Evolutionary conservation across 2,888 invertebrate species (phyloP).

Genomic region (Pseudeuparius sepicola): DNA sequence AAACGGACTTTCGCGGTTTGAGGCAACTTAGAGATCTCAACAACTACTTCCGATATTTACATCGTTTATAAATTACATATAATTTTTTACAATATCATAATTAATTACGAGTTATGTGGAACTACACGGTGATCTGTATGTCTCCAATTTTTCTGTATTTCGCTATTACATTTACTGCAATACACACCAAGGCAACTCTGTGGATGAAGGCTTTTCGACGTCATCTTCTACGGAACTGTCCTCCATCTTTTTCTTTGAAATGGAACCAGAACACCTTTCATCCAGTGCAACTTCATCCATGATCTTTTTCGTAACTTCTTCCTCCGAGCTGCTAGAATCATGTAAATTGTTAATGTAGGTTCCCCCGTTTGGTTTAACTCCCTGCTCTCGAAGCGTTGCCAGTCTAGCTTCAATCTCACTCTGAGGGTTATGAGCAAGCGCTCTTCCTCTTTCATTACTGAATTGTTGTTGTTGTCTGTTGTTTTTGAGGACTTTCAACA

Average conservation of each 20-base stretch:
- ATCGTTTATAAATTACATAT: too few species aligned
- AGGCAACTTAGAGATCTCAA: too few species aligned
- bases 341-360: conserved; percentile 34
- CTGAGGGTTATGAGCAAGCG: conserved; percentile 40
- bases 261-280: conserved; percentile 31
- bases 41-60: too few species aligned
- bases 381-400: conserved; percentile 42
- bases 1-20: too few species aligned
- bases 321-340: conserved; percentile 34
- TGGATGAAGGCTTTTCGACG: conserved; percentile 23
- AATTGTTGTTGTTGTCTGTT: too few species aligned
- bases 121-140: conserved; percentile 36
- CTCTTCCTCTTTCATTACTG: conserved; percentile 40
- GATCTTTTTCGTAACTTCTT: conserved; percentile 39
- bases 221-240: conserved; percentile 20
- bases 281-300: conserved; percentile 44
- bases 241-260: conserved; percentile 17
- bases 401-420: conserved; percentile 46
- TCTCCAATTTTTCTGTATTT: conserved; percentile 47
- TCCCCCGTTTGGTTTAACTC: conserved; percentile 35
- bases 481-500: too few species aligned
- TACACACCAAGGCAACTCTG: conserved; percentile 71
- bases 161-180: conserved; percentile 63
- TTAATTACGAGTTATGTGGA: conserved; percentile 25
- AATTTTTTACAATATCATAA: conserved; percentile 1